Conservation (phyloP, 1,140 invertebrate species). For the Drosophila novamexicana region DNA sequence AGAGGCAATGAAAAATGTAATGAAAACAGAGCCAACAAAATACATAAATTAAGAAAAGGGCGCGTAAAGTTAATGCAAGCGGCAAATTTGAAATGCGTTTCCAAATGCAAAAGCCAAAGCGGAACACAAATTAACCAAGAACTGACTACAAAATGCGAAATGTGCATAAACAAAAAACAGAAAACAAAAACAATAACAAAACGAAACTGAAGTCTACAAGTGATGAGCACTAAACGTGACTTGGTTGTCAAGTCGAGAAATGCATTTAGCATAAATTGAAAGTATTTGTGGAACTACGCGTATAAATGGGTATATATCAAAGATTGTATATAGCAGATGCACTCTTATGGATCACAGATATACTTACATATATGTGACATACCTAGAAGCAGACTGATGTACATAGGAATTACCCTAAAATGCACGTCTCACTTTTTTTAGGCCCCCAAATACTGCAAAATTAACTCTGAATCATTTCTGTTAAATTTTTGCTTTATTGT, state of each 20-base stretch:
- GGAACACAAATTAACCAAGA: constrained; percentile 34
- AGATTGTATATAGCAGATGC: too few species aligned
- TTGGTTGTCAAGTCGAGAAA: constrained; percentile 55
- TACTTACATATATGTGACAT: too few species aligned
- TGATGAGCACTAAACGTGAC: constrained; percentile 69
- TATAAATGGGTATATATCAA: too few species aligned
- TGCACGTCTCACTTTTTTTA: too few species aligned
- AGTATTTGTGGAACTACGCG: too few species aligned
- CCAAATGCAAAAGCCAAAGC: constrained; percentile 33
- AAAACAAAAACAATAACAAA: constrained; percentile 40
- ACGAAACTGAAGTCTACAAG: constrained; percentile 37
- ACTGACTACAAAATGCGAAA: constrained; percentile 19
- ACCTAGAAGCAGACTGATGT: too few species aligned
- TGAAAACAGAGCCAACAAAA: constrained; percentile 47
- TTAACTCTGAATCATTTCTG: too few species aligned
- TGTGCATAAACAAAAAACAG: constrained; percentile 25
- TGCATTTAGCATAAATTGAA: constrained; percentile 68
- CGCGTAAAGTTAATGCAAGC: constrained; percentile 62
- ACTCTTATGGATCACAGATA: too few species aligned
- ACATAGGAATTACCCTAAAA: too few species aligned
- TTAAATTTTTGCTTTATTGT: too few species aligned
- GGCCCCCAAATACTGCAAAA: too few species aligned
- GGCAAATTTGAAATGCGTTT: constrained; percentile 52
- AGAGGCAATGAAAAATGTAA: constrained; percentile 64
- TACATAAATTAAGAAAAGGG: constrained; percentile 68